These are phyloP conservation scores for Hassar affinis DNA, from an alignment of 2,113 vertebrate genomes.

Conservation along the genomic window DNA sequence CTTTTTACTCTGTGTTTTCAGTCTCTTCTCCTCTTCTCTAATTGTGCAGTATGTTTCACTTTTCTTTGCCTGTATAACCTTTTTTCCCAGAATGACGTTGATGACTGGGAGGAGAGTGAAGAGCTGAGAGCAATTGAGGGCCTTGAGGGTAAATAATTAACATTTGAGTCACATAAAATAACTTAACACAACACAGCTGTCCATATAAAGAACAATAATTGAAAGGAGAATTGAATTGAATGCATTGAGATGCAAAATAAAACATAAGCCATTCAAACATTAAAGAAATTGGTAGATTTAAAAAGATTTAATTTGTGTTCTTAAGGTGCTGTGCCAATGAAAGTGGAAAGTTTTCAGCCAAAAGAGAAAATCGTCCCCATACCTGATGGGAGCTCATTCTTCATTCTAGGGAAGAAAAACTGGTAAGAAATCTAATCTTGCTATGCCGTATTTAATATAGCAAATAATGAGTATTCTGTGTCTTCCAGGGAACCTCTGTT, in stretches of 20 bases:
- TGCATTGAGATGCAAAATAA: neutral
- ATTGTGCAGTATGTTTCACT: neutral
- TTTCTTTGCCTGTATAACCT: neutral
- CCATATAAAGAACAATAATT: neutral
- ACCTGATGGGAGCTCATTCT: constrained; percentile 91
- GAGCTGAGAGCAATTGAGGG: constrained; percentile 56
- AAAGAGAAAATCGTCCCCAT: constrained; percentile 87
- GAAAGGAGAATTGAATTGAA: neutral
- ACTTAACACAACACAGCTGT: neutral
- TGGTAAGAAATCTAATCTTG: constrained; percentile 67
- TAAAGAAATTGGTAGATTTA: neutral
- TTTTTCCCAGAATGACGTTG: constrained; percentile 56
- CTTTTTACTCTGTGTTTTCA: neutral
- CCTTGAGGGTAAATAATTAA: constrained; percentile 48
- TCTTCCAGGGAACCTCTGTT: neutral
- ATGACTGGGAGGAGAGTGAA: constrained; percentile 55
- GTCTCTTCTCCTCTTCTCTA: neutral
- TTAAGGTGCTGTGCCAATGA: constrained; percentile 63
- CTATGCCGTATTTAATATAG: neutral
- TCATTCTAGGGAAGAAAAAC: constrained; percentile 88
- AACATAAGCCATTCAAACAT: too few relatives aligned
- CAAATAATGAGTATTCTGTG: neutral
- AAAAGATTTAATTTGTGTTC: neutral
- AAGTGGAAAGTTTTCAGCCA: constrained; percentile 82
- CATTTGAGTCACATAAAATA: neutral